Base-by-base conservation (phyloP, 2,113 vertebrate genomes). In the Plecotus auritus region DNA sequence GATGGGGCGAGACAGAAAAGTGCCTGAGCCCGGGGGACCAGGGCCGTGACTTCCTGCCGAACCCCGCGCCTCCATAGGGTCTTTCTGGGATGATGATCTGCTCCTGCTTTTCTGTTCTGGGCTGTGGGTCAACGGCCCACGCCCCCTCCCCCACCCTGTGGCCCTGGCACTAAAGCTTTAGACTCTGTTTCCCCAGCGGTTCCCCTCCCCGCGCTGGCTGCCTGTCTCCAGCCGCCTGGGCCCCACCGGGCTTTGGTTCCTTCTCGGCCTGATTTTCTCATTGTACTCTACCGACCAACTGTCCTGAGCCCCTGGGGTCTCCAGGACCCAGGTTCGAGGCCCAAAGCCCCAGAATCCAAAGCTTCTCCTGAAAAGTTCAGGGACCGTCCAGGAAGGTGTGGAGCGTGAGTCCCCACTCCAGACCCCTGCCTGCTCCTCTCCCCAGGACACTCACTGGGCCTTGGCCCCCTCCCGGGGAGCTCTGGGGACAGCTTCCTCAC, bases 131-230 rank as follows among this genome's bases (percentile, higher is more conserved):
- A 93, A 95, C 95, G 96, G 94, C 66, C 66, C 6, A 9, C 85
- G 90, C 85, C 91, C 35, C 35, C 17, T 56, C 49, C 47, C 67
- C n/a, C 1, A 3, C 73, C 92, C 77, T 56, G 86, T 94, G 97
- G 92, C 97, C 96, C 88, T 89, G 93, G 97, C 98, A 92, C 97
- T 93, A 93, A 98, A 98, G 97, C 98, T 98, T 98, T 98, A 98
- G 94, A 97, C 93, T 1, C 81, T 95, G 94, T 92, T 77, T 12
- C 42, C 22, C 1, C 17, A 5, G 18, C 61, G 66, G 16, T 11
- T 12, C 16, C 2, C 0, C 16, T 64, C 69, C 59, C n/a, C 11
- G 30, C 37, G 64, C 1, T 1, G 30, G 70, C 67, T 6, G 11
- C 70, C 61, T 10, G 1, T 26, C 69, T 95, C 80, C 86, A 61